Base-by-base conservation (phyloP, 2,113 vertebrate species). In the Canis aureus region DNA sequence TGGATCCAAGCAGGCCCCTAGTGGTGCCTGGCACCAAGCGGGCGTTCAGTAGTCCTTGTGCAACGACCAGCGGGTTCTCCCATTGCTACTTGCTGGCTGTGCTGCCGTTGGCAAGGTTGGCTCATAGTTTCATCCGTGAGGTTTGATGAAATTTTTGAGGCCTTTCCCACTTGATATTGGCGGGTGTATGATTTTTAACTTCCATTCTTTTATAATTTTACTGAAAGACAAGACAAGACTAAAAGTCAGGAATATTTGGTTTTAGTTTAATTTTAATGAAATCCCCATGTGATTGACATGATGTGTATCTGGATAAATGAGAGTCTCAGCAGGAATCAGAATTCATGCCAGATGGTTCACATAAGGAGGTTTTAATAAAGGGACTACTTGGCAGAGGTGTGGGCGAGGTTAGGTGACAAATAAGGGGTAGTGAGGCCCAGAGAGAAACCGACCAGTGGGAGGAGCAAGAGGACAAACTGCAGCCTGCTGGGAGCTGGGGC, bases 301-400 rank as follows among this genome's bases (percentile, higher is more conserved):
- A 59, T 84, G 38, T 87, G 23, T 96, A 27, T 79, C 49, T 94
- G 15, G 79, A 7, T 86, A 94, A 93, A 60, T 94, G 57, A 89
- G 53, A 43, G 53, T 20, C 93, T 88, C 76, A 71, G 59, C 60
- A 62, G 93, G 84, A 83, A 35, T 74, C 67, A 62, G 35, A 87
- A 83, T 81, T 92, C 51, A 25, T 79, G n/a, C 67, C 97, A 90
- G 35, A 66, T 94, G 81, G 93, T 86, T 98, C 55, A 38, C 59
- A 69, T 62, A 38, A 94, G 55, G 80, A 89, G n/a, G 60, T 84
- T 94, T 95, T 69, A 80, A 64, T 64, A 80, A 90, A 83, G 67
- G 29, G 32, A 74, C 55, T 81, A 12, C 53, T 73, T 32, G 8
- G 8, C 7, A 49, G 84, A 64, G 80, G 27, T 62, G 19, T 83